Evolutionary conservation across 2,797 vertebrate species (phyloP), one percentile per base, ranked within the genome.

Genomic region (Linurgus olivaceus): DNA sequence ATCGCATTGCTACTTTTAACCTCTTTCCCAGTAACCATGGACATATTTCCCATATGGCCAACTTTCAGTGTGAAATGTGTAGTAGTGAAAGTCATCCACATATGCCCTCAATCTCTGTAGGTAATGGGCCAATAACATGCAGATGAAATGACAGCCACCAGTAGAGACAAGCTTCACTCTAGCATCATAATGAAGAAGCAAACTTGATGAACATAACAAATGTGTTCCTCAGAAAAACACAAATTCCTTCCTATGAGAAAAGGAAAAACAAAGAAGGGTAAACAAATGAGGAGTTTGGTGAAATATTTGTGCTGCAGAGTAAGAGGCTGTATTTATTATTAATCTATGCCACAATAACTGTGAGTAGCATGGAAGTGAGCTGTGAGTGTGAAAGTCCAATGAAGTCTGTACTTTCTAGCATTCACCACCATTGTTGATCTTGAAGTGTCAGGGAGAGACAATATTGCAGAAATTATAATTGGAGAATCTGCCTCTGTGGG

Each of bases 381-480:
- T 78, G 26, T 72, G 62, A 88, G 18, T 1, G 2, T 79, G 52
- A 42, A 75, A 79, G 13, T 84, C 75, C 66, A 79, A 2, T 21
- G 28, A 11, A 55, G 8, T 33, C 67, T 82, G 55, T 93, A 19
- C 16, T 67, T 92, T 77, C 54, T 88, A 84, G 35, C 33, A 54
- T 70, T 45, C 35, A 62, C 11, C 14, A 72, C 12, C 38, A 38
- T 20, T 50, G 12, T 29, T 92, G 80, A 42, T 93, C 52, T 95
- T 82, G 51, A 87, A 92, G 61, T 57, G 33, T 33, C 72, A 79
- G 57, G 47, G 71, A 87, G 80, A 68, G n/a, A 26, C 9, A 1
- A 52, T 85, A 75, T 35, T 92, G 71, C 75, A 91, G 81, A 92
- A 96, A 94, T 94, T 79, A 82, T 86, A 95, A 91, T 65, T 68